These are phyloP conservation scores for Tamias sibiricus DNA, from an alignment of 2,113 vertebrate genomes.

Conservation along the genomic window DNA sequence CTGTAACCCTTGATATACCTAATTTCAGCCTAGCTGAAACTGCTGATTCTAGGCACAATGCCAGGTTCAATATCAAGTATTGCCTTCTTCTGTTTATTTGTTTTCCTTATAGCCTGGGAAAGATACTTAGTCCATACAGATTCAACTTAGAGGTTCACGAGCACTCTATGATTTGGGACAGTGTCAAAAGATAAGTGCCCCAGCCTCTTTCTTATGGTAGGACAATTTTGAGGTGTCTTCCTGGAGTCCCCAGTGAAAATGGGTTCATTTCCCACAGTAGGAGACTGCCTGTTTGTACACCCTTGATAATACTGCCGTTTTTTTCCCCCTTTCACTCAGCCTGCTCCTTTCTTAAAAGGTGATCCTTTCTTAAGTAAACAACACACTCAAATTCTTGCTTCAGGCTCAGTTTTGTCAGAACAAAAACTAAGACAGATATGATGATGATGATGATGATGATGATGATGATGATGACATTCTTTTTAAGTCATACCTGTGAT, in stretches of 20 bases:
- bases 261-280: neutral
- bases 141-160: neutral
- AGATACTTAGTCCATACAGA: no score
- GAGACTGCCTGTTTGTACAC: accelerated
- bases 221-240: neutral
- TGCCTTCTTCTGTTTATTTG: neutral
- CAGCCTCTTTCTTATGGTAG: neutral
- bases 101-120: neutral
- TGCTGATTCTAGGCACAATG: no score
- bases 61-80: neutral
- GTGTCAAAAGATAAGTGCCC: neutral
- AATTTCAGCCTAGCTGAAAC: no score
- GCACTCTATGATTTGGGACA: neutral
- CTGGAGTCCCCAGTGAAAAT: neutral
- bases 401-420: neutral
- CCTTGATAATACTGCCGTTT: neutral
- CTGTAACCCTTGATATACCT: no score
- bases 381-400: neutral
- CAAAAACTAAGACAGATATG: neutral
- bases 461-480: no score
- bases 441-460: no score
- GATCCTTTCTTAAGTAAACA: neutral
- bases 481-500: neutral
- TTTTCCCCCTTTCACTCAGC: neutral
- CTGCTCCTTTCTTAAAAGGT: neutral